Evolutionary conservation across 2,888 invertebrate species (phyloP).

Genomic region (Disparrhopalites patrizii): DNA sequence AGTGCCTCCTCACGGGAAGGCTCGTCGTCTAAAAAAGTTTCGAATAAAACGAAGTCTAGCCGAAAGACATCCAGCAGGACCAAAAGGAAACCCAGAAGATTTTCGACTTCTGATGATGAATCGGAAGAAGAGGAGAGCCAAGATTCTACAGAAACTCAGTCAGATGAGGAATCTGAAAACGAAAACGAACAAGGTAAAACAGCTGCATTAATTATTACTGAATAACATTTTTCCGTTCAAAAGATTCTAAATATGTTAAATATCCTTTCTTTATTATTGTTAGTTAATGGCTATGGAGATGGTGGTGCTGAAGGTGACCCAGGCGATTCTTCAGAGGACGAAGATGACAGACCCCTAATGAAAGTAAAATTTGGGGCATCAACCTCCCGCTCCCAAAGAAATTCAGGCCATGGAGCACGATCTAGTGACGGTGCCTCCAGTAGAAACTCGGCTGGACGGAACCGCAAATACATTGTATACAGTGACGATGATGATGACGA

Average conservation of each 20-base stretch:
- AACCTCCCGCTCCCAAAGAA: background rate
- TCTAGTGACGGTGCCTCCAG: background rate
- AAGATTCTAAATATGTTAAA: no score
- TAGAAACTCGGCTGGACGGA: background rate
- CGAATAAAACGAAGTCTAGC: constrained; percentile 11
- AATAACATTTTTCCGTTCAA: no score
- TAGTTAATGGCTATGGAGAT: constrained; percentile 3
- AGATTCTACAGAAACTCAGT: constrained; percentile 9
- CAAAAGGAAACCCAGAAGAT: background rate
- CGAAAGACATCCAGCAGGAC: background rate
- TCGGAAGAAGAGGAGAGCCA: constrained; percentile 17
- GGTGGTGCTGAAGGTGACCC: constrained; percentile 30
- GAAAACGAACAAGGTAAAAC: constrained; percentile 15
- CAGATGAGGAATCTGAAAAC: constrained; percentile 15
- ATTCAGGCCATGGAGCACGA: constrained; percentile 1
- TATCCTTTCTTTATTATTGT: no score
- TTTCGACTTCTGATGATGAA: constrained; percentile 15
- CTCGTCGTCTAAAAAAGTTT: background rate
- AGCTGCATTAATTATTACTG: no score
- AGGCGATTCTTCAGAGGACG: constrained; percentile 30
- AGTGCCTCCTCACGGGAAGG: background rate
- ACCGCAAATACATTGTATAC: constrained; percentile 12
- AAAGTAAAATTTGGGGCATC: constrained; percentile 21
- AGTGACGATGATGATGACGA: constrained; percentile 33
- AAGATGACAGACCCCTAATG: constrained; percentile 20